Conservation (phyloP, 37 sponge, comb jelly and placozoan species). For the Ephydatia muelleri region DNA sequence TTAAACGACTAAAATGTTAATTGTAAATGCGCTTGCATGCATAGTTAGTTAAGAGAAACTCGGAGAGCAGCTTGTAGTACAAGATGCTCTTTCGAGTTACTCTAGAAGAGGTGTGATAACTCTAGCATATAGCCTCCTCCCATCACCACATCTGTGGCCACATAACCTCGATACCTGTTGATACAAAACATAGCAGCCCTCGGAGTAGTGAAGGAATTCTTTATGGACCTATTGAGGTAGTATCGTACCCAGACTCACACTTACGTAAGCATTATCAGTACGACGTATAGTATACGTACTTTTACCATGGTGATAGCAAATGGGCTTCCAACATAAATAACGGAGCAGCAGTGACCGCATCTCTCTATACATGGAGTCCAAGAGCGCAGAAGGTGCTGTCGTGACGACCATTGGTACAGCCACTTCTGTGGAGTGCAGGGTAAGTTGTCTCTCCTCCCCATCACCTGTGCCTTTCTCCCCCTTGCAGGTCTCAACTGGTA, state of each 20-base stretch:
- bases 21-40: neutral
- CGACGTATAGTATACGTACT: too few species aligned
- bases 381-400: neutral
- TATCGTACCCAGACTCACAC: neutral
- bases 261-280: neutral
- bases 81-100: too few species aligned
- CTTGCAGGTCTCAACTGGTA: too few species aligned
- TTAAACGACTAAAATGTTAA: neutral
- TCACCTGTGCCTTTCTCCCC: too few species aligned
- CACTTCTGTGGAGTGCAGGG: neutral
- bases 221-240: conserved; percentile 75
- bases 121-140: too few species aligned
- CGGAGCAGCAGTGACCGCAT: neutral
- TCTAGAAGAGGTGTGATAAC: too few species aligned
- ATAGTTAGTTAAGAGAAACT: conserved; percentile 87
- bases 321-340: neutral
- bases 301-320: too few species aligned
- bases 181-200: conserved; percentile 84
- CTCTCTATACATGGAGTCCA: neutral
- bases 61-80: too few species aligned
- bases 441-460: neutral
- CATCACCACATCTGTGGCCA: too few species aligned
- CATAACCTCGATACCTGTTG: conserved; percentile 75
- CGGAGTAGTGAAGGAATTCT: conserved; percentile 75
- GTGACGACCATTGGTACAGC: neutral